Evolutionary conservation across 2,113 vertebrate genomes (phyloP).

Genomic region (Siniperca chuatsi): DNA sequence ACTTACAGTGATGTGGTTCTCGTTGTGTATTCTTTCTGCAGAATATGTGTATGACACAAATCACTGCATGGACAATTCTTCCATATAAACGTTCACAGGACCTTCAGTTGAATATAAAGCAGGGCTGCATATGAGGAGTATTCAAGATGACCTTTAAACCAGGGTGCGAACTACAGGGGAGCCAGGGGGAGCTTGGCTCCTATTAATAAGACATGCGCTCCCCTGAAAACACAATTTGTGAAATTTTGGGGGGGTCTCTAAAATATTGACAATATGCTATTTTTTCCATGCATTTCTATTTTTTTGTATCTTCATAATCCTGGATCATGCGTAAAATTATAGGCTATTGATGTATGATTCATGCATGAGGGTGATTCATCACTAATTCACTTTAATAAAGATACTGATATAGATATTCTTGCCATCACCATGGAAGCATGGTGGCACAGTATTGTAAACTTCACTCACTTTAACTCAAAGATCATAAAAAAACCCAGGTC

Average conservation of each 20-base stretch:
- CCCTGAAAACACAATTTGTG: no score
- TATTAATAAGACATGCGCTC: no score
- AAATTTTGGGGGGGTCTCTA: no score
- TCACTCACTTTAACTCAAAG: background rate
- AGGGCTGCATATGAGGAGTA: background rate
- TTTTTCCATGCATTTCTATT: background rate
- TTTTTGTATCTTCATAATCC: background rate
- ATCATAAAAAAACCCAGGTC: background rate
- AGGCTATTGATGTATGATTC: background rate
- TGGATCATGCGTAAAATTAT: background rate
- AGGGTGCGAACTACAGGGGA: no score
- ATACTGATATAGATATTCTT: background rate
- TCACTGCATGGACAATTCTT: conserved; percentile 46
- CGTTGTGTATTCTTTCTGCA: conserved; percentile 24
- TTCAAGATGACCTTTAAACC: conserved; percentile 34
- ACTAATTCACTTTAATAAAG: background rate
- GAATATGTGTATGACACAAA: conserved; percentile 47
- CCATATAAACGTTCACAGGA: conserved; percentile 39
- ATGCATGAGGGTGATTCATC: background rate
- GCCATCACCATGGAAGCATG: background rate
- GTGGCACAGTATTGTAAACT: background rate
- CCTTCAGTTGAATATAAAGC: conserved; percentile 36
- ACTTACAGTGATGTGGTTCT: conserved; percentile 17
- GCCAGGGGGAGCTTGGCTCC: no score
- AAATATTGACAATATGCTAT: background rate